Conservation (phyloP, 2,113 vertebrate species). For the Martes martes region DNA sequence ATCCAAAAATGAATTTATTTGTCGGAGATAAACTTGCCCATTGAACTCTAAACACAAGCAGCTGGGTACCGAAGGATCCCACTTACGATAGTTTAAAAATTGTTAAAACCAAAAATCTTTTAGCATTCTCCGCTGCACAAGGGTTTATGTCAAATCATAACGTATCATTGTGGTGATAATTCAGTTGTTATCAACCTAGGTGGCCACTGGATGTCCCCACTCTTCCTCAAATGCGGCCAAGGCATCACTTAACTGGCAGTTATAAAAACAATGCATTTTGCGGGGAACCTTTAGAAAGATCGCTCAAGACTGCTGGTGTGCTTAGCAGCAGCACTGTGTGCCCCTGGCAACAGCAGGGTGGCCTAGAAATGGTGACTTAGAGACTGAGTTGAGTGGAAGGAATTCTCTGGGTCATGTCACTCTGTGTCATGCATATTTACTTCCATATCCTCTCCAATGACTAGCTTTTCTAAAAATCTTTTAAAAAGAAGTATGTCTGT, state of each 20-base stretch:
- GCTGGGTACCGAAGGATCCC: not conserved
- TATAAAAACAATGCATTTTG: not conserved
- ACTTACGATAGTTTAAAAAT: constrained; percentile 36
- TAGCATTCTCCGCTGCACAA: constrained; percentile 58
- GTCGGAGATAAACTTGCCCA: not conserved
- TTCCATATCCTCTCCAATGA: not conserved
- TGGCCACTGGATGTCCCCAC: constrained; percentile 85
- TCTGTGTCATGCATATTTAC: not conserved
- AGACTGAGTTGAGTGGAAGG: not conserved
- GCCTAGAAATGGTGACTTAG: not conserved
- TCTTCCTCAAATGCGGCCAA: constrained; percentile 74
- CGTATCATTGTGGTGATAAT: constrained; percentile 43
- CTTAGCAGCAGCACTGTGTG: not conserved
- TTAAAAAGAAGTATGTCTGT: not conserved
- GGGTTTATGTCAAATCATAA: constrained; percentile 65
- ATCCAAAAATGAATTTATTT: not conserved
- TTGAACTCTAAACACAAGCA: not conserved
- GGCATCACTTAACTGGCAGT: constrained; percentile 40
- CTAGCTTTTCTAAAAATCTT: not conserved
- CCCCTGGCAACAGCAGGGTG: not conserved
- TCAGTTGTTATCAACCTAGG: constrained; percentile 72
- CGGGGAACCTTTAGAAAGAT: not conserved
- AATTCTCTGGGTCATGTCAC: not conserved
- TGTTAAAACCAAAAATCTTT: constrained; percentile 17
- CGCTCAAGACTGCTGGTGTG: not conserved